Evolutionary conservation across 2,888 invertebrate species (phyloP), one percentile per base, ranked within the genome.

Genomic region (Ornithoptera priamus): DNA sequence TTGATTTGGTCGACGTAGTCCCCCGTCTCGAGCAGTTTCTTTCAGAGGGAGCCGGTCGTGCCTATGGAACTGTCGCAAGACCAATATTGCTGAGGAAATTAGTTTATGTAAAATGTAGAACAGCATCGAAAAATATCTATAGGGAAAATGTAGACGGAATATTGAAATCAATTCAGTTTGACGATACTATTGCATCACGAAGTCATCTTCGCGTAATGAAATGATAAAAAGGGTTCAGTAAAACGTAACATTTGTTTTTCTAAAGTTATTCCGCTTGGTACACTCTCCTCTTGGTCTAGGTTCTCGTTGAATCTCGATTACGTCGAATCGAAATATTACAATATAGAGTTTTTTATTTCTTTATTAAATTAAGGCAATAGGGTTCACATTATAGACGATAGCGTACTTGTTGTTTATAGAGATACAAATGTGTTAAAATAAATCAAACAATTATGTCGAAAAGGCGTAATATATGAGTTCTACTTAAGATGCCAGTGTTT

Each of bases 101-200:
- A 92, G 92, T 92, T 92, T 92, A 92, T 90, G 90, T 89, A 91
- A 91, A 92, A 92, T 90, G 89, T 90, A 90, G 90, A 90, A 89
- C 89, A 87, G 87, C 84, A 89, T 85, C 85, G 87, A 88, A 89
- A 88, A 92, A 89, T 89, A 88, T 88, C 87, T 80, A 79, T 69
- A 84, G 85, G 85, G 86, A 87, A 89, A 90, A 84, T 86, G 86
- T 82, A 85, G 79, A 83, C 79, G 83, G 86, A 87, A 88, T 88
- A 89, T 77, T 76, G 76, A 71, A 77, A 77, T 79, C 75, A 78
- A 78, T 75, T 75, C 74, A 70, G 75, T 77, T 77, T 77, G 74
- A 70, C 62, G 71, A 69, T 74, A 73, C 68, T 72, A 72, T 75
- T 72, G 71, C 72, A 67, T 67, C 64, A 61, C 72, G 72, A 74